phyloP scores from a whole-genome alignment of 2,888 invertebrate genomes.

The Euspilapteryx auroguttella region DNA sequence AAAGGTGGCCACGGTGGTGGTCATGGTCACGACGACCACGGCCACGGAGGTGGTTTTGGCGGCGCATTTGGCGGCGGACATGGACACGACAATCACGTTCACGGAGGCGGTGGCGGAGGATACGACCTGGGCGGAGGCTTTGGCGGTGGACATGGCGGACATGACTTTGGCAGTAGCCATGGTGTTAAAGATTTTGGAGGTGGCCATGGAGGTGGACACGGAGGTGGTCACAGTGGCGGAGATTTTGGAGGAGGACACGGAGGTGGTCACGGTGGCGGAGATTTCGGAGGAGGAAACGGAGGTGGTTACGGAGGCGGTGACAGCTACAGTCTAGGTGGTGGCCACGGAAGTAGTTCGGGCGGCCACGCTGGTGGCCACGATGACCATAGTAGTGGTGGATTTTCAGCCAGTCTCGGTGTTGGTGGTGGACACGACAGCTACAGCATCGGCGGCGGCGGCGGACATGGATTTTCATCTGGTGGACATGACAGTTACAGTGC shows the following conservation, averaged over 20 bases:
- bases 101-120: slow-evolving; percentile 10
- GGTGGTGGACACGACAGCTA: slow-evolving; percentile 5
- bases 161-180: slow-evolving; percentile 16
- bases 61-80: slow-evolving; percentile 13
- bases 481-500: slow-evolving; percentile 14
- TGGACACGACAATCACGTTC: slow-evolving; percentile 5
- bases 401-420: slow-evolving; percentile 1
- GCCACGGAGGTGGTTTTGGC: slow-evolving; percentile 12
- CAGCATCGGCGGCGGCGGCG: slow-evolving; percentile 8
- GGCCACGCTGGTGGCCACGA: slow-evolving; percentile 11
- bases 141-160: slow-evolving; percentile 5
- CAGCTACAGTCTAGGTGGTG: slow-evolving; percentile 7
- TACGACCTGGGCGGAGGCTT: slow-evolving; percentile 6
- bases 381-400: slow-evolving; percentile 7
- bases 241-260: slow-evolving; percentile 17
- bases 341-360: slow-evolving; percentile 2
- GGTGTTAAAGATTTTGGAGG: slow-evolving; percentile 12
- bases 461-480: slow-evolving; percentile 5
- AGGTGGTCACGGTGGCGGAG: slow-evolving; percentile 13
- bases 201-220: slow-evolving; percentile 11
- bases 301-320: slow-evolving; percentile 11
- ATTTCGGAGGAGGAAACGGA: slow-evolving; percentile 12
- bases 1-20: slow-evolving; percentile 15
- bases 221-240: slow-evolving; percentile 14
- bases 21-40: slow-evolving; percentile 11